Evolutionary conservation across 1,140 invertebrate genomes (phyloP).

Genomic region (Drosophila cardini): DNA sequence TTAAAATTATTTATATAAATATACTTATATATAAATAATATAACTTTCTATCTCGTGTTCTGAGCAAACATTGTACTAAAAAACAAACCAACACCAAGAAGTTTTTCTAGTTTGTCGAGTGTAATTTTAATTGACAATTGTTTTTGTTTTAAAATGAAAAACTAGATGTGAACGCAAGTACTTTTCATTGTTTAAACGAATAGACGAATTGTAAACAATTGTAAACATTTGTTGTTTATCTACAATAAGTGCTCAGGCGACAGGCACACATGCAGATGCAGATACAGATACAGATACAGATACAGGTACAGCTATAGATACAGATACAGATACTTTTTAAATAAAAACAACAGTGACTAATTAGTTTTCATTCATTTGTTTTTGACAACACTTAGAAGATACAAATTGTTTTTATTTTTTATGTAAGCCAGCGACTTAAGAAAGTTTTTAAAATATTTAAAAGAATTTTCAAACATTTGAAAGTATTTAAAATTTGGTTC

Average conservation of each 20-base stretch:
- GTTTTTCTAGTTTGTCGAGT: constrained; percentile 7
- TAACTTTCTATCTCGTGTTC: constrained; percentile 21
- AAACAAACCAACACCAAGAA: not conserved
- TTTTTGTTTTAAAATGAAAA: constrained; percentile 32
- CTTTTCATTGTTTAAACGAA: constrained; percentile 18
- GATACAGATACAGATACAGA: not conserved
- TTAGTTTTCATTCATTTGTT: not conserved
- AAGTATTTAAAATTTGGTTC: no score
- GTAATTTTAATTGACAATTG: constrained; percentile 33
- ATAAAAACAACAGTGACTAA: constrained; percentile 1
- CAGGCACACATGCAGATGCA: not conserved
- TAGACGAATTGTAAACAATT: constrained; percentile 22
- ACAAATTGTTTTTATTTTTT: not conserved
- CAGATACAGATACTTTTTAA: not conserved
- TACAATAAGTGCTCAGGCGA: not conserved
- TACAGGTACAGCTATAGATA: not conserved
- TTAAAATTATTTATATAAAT: no score
- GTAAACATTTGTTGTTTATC: constrained; percentile 40
- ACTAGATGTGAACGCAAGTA: constrained; percentile 2
- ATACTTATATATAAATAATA: not conserved
- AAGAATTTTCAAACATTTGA: no score
- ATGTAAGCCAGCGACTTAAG: no score
- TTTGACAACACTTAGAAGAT: not conserved
- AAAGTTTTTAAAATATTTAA: no score
- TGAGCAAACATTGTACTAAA: constrained; percentile 1